Evolutionary conservation across 2,113 vertebrate species (phyloP), one percentile per base, ranked within the genome.

Genomic region (Pteruthius melanotis): DNA sequence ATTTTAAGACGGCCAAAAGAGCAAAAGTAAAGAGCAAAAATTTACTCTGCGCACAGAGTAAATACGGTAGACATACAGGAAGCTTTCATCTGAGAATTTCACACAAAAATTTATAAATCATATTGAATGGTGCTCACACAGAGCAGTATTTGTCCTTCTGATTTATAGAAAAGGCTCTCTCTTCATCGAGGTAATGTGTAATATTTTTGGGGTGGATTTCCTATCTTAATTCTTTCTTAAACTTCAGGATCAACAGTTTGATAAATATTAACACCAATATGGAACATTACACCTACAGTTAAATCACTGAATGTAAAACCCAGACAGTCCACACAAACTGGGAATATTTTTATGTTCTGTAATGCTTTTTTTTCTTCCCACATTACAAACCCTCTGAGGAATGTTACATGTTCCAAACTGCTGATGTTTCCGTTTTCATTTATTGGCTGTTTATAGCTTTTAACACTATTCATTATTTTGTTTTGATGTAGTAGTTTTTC

Each of bases 301-400:
- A 82, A 59, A 75, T 82, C 22, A 56, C 17, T 76, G 57, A 65
- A 61, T 61, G 59, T 44, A 72, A 96, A 96, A 40, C 72, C 66
- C 87, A 95, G 89, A 92, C 68, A 57, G 77, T 90, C 39, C 14
- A 84, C 63, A 69, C 49, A 87, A 93, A 83, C 31, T 42, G 7
- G 15, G n/a, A 28, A 44, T 95, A 94, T 76, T 94, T 95, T 95
- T 91, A 45, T 65, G 20, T 75, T 68, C 61, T 75, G 21, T 76
- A 79, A 57, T 69, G 50, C 4, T 39, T 69, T 86, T 87, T 37
- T 78, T 85, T 81, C 21, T 76, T 64, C 65, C 42, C 6, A 5
- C 79, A 93, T 95, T 94, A 95, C 77, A 85, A 96, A 75, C n/a
- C 17, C 28, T 83, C 70, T 83, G 53, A 94, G 91, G 78, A 93